A percentile compares a stretch with the other conserved stretches of the same genome.
Conservation (phyloP, 2,888 invertebrate genomes). For the Morpho achilles region DNA sequence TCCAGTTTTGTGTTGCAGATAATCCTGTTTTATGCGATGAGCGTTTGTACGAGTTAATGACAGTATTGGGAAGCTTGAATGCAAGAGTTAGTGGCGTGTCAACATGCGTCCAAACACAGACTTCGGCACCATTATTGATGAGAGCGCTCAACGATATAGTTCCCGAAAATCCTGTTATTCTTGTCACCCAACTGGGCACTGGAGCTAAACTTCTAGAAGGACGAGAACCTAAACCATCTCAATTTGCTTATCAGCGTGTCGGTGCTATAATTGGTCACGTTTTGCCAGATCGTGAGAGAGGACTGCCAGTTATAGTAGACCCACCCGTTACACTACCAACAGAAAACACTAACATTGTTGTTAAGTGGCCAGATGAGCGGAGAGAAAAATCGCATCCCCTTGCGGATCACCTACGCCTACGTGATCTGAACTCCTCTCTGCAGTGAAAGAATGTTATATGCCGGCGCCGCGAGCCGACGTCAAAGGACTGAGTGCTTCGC, state of each 20-base stretch:
- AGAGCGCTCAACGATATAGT: slow-evolving; percentile 60
- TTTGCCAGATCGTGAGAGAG: slow-evolving; percentile 57
- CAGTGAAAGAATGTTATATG: slow-evolving; percentile 44
- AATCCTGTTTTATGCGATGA: slow-evolving; percentile 90
- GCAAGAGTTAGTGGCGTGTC: slow-evolving; percentile 85
- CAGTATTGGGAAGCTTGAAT: slow-evolving; percentile 84
- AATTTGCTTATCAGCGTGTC: slow-evolving; percentile 54
- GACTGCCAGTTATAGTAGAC: slow-evolving; percentile 60
- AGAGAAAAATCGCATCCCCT: slow-evolving; percentile 50
- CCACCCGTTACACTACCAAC: slow-evolving; percentile 65
- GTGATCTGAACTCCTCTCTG: slow-evolving; percentile 55
- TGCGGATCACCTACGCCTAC: slow-evolving; percentile 56
- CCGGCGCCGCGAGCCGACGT: slow-evolving; percentile 32
- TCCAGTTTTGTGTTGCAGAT: slow-evolving; percentile 67
- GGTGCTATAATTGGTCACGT: slow-evolving; percentile 62
- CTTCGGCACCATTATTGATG: slow-evolving; percentile 52
- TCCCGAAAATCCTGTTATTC: slow-evolving; percentile 50
- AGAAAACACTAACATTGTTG: slow-evolving; percentile 53
- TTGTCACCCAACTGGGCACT: slow-evolving; percentile 48
- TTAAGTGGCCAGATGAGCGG: slow-evolving; percentile 65
- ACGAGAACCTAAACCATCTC: slow-evolving; percentile 38
- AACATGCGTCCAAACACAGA: slow-evolving; percentile 67
- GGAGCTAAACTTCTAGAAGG: slow-evolving; percentile 37
- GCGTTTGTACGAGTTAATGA: slow-evolving; percentile 83
- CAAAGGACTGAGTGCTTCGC: slow-evolving; percentile 51